Conservation (phyloP, 2,888 invertebrate species). For the Abrostola tripartita region DNA sequence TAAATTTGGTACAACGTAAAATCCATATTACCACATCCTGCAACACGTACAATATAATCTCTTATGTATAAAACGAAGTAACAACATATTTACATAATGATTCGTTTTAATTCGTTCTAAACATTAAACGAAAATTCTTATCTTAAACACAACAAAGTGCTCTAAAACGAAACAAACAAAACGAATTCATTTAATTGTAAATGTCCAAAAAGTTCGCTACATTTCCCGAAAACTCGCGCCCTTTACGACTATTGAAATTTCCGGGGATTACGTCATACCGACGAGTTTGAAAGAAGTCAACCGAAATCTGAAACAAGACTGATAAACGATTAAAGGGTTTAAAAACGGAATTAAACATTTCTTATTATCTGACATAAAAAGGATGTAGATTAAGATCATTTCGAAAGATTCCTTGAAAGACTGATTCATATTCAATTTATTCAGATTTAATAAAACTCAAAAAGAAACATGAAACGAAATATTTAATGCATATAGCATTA, state of each 20-base stretch:
- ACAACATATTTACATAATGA: constrained; percentile 1
- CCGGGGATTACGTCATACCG: constrained; percentile 38
- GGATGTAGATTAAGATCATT: neutral
- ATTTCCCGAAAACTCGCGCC: constrained; percentile 36
- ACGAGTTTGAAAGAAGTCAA: constrained; percentile 41
- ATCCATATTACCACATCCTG: too few relatives aligned
- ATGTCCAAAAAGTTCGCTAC: constrained; percentile 40
- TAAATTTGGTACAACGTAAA: too few relatives aligned
- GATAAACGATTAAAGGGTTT: constrained; percentile 27
- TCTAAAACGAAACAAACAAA: constrained; percentile 32
- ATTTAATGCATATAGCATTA: too few relatives aligned
- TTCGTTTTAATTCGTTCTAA: neutral
- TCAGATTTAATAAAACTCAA: too few relatives aligned
- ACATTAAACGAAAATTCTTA: constrained; percentile 3
- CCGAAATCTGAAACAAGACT: constrained; percentile 34
- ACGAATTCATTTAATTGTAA: constrained; percentile 44
- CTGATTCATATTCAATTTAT: too few relatives aligned
- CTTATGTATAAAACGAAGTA: neutral
- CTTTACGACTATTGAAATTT: constrained; percentile 46
- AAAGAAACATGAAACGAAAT: too few relatives aligned
- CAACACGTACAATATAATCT: neutral
- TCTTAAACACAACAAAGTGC: constrained; percentile 3
- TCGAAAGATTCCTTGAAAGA: constrained; percentile 3
- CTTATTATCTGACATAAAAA: neutral
- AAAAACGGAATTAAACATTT: neutral